phyloP scores from a whole-genome alignment of 2,888 invertebrate species.

The Idaea aversata region DNA sequence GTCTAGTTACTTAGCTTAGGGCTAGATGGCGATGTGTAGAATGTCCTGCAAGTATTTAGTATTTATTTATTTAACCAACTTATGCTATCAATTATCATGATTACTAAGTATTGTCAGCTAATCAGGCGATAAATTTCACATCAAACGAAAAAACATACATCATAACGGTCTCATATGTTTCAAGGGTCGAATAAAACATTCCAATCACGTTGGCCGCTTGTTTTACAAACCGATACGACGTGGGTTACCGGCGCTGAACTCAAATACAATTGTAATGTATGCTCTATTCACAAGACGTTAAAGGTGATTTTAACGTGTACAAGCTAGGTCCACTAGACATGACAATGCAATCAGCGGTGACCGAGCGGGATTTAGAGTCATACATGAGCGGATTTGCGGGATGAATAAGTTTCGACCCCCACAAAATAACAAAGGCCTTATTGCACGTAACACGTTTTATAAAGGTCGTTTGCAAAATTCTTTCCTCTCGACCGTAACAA shows the following conservation, averaged over 20 bases:
- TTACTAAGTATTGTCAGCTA: constrained; percentile 47
- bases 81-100: constrained; percentile 13
- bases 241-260: constrained; percentile 46
- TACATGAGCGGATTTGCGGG: constrained; percentile 79
- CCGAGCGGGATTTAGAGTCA: constrained; percentile 77
- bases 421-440: constrained; percentile 76
- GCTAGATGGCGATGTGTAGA: too few relatives aligned
- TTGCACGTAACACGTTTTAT: constrained; percentile 71
- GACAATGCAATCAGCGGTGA: constrained; percentile 81
- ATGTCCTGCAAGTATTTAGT: too few relatives aligned
- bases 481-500: constrained; percentile 45
- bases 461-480: constrained; percentile 70
- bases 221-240: constrained; percentile 78
- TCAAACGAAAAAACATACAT: constrained; percentile 74
- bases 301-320: constrained; percentile 33
- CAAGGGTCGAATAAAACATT: constrained; percentile 74
- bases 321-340: constrained; percentile 60
- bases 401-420: constrained; percentile 79
- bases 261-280: constrained; percentile 19
- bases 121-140: constrained; percentile 57
- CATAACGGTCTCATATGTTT: constrained; percentile 76
- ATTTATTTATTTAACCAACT: too few relatives aligned
- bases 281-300: constrained; percentile 19
- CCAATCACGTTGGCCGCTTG: constrained; percentile 78
- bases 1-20: too few relatives aligned